Conservation (phyloP, 2,113 vertebrate genomes). For the Panthera uncia region DNA sequence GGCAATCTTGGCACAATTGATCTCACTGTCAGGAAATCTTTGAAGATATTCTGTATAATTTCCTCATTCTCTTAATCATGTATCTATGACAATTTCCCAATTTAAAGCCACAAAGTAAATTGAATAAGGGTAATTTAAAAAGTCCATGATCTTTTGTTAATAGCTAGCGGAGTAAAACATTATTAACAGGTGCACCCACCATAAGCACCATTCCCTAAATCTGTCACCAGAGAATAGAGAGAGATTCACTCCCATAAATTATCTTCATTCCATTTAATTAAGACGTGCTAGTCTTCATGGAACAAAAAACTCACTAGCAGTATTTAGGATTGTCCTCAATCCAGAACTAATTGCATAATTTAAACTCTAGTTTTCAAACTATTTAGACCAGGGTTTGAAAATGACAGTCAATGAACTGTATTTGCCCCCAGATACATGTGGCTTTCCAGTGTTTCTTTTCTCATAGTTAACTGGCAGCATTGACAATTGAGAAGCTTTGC, state of each 20-base stretch:
- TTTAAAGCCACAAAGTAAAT: neutral
- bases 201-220: neutral
- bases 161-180: neutral
- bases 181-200: neutral
- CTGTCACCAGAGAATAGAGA: neutral
- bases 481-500: neutral
- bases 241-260: neutral
- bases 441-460: neutral
- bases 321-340: neutral
- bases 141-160: neutral
- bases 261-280: neutral
- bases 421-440: accelerated
- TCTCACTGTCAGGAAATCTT: constrained; percentile 17
- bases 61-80: neutral
- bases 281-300: neutral
- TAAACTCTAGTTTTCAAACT: neutral
- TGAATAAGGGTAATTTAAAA: neutral
- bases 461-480: neutral
- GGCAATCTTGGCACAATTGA: neutral
- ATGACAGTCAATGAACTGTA: neutral
- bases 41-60: constrained; percentile 43
- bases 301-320: neutral
- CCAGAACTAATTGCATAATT: neutral
- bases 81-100: neutral
- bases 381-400: neutral